Evolutionary conservation across 2,888 invertebrate species (phyloP).

Genomic region (Acrobasis consociella): DNA sequence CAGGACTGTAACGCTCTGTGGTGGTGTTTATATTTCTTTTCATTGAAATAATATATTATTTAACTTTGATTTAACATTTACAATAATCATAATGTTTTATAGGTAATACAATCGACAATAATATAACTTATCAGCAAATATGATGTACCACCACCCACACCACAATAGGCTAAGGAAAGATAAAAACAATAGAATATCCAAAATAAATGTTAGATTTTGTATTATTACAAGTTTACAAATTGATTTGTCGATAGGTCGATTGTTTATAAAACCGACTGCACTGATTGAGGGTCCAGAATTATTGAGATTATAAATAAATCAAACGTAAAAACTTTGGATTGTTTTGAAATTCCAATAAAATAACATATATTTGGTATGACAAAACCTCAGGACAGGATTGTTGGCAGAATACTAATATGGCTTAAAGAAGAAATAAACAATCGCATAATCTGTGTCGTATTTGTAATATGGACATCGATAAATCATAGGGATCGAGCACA

Average conservation of each 20-base stretch:
- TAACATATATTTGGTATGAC: slow-evolving; percentile 82
- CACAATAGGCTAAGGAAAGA: too few species aligned
- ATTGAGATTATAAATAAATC: slow-evolving; percentile 69
- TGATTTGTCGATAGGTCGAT: not conserved
- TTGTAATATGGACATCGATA: slow-evolving; percentile 82
- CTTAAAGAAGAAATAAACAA: slow-evolving; percentile 82
- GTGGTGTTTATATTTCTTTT: too few species aligned
- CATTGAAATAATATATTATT: too few species aligned
- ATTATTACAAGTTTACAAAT: too few species aligned
- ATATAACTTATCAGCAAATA: too few species aligned
- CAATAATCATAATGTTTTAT: too few species aligned
- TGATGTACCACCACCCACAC: too few species aligned
- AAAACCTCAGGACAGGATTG: slow-evolving; percentile 78
- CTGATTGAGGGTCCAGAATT: slow-evolving; percentile 71
- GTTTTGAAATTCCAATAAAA: slow-evolving; percentile 81
- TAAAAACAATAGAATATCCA: too few species aligned
- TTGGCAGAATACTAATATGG: slow-evolving; percentile 81
- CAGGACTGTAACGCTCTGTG: too few species aligned
- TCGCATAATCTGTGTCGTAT: slow-evolving; percentile 80
- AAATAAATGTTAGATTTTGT: too few species aligned
- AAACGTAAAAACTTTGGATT: slow-evolving; percentile 64
- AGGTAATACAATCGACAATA: too few species aligned
- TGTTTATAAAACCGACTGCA: slow-evolving; percentile 39
- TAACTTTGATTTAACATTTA: too few species aligned
- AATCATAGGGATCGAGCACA: slow-evolving; percentile 82